phyloP scores from a whole-genome alignment of 2,888 invertebrate species.

The Thumatha senex region DNA sequence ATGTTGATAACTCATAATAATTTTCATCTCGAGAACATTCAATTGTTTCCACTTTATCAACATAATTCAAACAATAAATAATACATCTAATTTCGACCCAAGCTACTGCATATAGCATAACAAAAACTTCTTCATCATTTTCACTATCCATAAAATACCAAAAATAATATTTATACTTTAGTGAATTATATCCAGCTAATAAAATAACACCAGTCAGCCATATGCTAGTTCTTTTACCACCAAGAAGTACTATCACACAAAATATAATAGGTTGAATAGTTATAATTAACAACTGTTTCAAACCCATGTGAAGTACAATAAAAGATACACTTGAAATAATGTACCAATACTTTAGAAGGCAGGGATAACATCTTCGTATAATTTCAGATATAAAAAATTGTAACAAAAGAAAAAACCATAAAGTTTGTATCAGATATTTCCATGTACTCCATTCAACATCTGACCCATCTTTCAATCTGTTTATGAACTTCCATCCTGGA shows the following conservation, averaged over 20 bases:
- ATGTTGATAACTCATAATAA: slow-evolving; percentile 12
- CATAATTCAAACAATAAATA: slow-evolving; percentile 87
- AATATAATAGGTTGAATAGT: slow-evolving; percentile 83
- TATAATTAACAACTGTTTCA: slow-evolving; percentile 74
- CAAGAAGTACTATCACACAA: slow-evolving; percentile 63
- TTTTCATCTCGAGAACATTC: slow-evolving; percentile 20
- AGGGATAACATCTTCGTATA: slow-evolving; percentile 52
- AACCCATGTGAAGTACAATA: slow-evolving; percentile 72
- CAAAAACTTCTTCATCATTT: slow-evolving; percentile 77
- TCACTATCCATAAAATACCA: slow-evolving; percentile 71
- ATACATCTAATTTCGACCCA: slow-evolving; percentile 91
- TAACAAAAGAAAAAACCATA: slow-evolving; percentile 81
- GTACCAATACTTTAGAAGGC: slow-evolving; percentile 80
- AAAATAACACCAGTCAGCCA: slow-evolving; percentile 82
- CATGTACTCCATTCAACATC: slow-evolving; percentile 89
- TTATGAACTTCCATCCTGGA: slow-evolving; percentile 82
- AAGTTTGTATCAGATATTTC: slow-evolving; percentile 77
- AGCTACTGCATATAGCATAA: slow-evolving; percentile 82
- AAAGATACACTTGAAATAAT: slow-evolving; percentile 75
- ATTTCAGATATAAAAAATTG: slow-evolving; percentile 82
- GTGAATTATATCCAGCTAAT: slow-evolving; percentile 77
- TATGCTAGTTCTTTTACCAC: slow-evolving; percentile 72
- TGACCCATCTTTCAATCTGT: slow-evolving; percentile 84
- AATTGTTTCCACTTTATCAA: slow-evolving; percentile 52
- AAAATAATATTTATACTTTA: slow-evolving; percentile 73